phyloP scores from a whole-genome alignment of 2,888 invertebrate species.

The Drosophila borealis region DNA sequence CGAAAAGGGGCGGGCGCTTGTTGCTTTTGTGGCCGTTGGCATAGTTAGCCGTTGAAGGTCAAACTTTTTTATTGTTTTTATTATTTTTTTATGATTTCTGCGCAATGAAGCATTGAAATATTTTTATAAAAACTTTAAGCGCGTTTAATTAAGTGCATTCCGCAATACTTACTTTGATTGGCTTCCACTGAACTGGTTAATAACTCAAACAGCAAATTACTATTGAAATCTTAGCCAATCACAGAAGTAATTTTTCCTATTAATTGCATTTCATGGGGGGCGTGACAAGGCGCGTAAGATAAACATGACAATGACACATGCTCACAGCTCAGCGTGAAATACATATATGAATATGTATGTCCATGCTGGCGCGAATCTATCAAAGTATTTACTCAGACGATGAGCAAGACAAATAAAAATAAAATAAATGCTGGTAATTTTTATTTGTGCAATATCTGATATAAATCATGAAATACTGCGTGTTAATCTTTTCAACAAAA shows the following conservation, averaged over 20 bases:
- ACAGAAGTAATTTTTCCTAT: slow-evolving; percentile 23
- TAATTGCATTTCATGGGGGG: slow-evolving; percentile 26
- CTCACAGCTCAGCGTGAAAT: slow-evolving; percentile 4
- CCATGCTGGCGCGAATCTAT: slow-evolving; percentile 9
- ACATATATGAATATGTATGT: slow-evolving; percentile 2
- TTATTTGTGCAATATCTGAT: slow-evolving; percentile 68
- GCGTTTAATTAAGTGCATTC: slow-evolving; percentile 41
- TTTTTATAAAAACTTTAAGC: slow-evolving; percentile 13
- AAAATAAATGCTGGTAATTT: slow-evolving; percentile 64
- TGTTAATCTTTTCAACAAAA: slow-evolving; percentile 68
- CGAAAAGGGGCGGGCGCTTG: slow-evolving; percentile 8
- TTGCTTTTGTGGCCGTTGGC: slow-evolving; percentile 40
- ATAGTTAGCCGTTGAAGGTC: slow-evolving; percentile 51
- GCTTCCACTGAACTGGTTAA: slow-evolving; percentile 5
- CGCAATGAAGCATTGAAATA: slow-evolving; percentile 5
- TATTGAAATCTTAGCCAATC: slow-evolving; percentile 32
- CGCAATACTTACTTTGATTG: slow-evolving; percentile 16
- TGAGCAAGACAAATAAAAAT: slow-evolving; percentile 47
- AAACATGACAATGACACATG: slow-evolving; percentile 51
- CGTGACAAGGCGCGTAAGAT: slow-evolving; percentile 28
- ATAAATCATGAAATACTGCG: slow-evolving; percentile 68
- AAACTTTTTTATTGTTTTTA: slow-evolving; percentile 40
- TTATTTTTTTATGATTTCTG: slow-evolving; percentile 28
- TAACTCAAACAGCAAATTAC: slow-evolving; percentile 24
- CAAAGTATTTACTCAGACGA: slow-evolving; percentile 38